Evolutionary conservation across 2,888 invertebrate species (phyloP), one percentile per base, ranked within the genome.

Genomic region (Piscicola geometra): DNA sequence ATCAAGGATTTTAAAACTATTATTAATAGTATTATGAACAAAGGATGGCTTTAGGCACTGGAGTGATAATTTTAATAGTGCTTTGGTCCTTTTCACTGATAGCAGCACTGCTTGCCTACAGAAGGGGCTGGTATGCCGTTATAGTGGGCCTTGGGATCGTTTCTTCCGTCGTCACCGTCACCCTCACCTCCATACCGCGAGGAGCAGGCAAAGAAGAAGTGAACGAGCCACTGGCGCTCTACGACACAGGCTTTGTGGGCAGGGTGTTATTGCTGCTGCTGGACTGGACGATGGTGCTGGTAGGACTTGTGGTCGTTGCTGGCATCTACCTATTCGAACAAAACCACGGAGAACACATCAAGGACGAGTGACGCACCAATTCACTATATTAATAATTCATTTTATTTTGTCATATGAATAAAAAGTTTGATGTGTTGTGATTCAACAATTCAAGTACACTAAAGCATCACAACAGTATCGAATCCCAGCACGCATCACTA

Each of bases 371-470:
- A n/a, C n/a, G n/a, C n/a, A n/a, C n/a, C n/a, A n/a, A n/a, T n/a
- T n/a, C n/a, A n/a, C n/a, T n/a, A n/a, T n/a, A n/a, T n/a, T n/a
- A n/a, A n/a, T n/a, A n/a, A n/a, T n/a, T n/a, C n/a, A n/a, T n/a
- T n/a, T n/a, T n/a, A n/a, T n/a, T n/a, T n/a, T n/a, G n/a, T n/a
- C n/a, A n/a, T n/a, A n/a, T n/a, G n/a, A n/a, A n/a, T n/a, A n/a
- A n/a, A n/a, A n/a, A n/a, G n/a, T n/a, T n/a, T n/a, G n/a, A n/a
- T n/a, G n/a, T n/a, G n/a, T n/a, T n/a, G n/a, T n/a, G n/a, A n/a
- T n/a, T n/a, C n/a, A n/a, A n/a, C n/a, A n/a, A n/a, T 56, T 56
- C 60, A 56, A 56, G 60, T 56, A 56, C 9, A 56, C 5, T n/a
- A 21, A 47, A 47, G 21, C 50, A n/a, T n/a, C n/a, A n/a, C n/a